Base-by-base conservation (phyloP, 2,888 invertebrate species). In the Drosophila austrosaltans region DNA sequence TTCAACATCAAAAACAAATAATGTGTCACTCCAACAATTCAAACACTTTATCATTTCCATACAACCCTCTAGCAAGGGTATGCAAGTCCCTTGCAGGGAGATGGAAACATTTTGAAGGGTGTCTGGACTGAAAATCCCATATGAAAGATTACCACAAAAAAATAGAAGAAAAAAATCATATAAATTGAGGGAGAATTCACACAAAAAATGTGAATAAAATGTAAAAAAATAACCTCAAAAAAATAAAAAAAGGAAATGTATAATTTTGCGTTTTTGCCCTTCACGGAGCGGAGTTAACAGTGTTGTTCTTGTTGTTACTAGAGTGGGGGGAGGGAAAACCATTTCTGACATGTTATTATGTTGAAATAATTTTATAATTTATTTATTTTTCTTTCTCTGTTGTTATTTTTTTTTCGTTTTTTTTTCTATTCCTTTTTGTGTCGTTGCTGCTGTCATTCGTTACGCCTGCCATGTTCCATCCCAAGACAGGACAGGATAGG, bases 351-450 rank as follows among this genome's bases (percentile, higher is more conserved):
- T 90, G 90, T 90, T 90, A 91, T 91, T 91, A 91, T 90, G 89
- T 90, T 81, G 89, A 91, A 91, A 91, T 91, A 91, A 91, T 91
- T 91, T 91, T 91, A 91, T 90, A 91, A 91, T 91, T 90, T 91
- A 91, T 91, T 91, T 91, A 89, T 87, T 90, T 86, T 86, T 68
- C 71, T 56, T 61, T 66, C 1, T 36, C 12, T 53, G 42, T 44
- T 64, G 56, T 10, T 39, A 10, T 72, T 42, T 59, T 36, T 22
- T 57, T 32, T 69, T 16, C 16, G 16, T 16, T 72, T 42, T 59
- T 36, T 22, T 57, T 32, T 69, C 67, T 63, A 48, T 66, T 59
- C 16, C 20, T 64, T 54, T 32, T 48, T 48, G 8, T 48, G 20
- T 48, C 22, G 22, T 7, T 48, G 48, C 20, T 20, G 56, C 58